Conservation (phyloP, 2,113 vertebrate genomes). For the Perca fluviatilis region DNA sequence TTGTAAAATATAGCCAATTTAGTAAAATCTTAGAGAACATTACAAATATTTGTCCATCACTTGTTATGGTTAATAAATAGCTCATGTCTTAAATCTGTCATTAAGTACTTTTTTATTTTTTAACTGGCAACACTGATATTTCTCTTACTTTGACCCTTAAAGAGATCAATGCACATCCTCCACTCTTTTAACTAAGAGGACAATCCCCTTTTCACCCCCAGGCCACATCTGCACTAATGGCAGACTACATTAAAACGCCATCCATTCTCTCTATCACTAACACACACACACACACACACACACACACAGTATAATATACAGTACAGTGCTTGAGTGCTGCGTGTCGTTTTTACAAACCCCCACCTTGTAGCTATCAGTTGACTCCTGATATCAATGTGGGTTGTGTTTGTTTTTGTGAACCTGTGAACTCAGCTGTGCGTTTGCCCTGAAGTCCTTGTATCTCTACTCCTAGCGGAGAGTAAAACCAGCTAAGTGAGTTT, state of each 20-base stretch:
- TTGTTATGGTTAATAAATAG: background rate
- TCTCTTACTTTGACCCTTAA: background rate
- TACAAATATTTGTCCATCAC: background rate
- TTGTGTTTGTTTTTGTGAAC: constrained; percentile 60
- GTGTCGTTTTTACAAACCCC: constrained; percentile 27
- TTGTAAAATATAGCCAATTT: background rate
- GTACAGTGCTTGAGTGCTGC: background rate
- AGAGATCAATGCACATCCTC: background rate
- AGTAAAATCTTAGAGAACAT: background rate
- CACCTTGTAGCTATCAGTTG: constrained; percentile 19
- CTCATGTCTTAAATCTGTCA: background rate
- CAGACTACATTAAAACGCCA: constrained; percentile 22
- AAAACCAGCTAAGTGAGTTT: constrained; percentile 49
- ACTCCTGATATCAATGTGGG: constrained; percentile 34
- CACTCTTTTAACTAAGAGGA: constrained; percentile 32
- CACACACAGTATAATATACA: background rate
- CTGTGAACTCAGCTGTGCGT: constrained; percentile 44
- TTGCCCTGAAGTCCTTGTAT: constrained; percentile 49
- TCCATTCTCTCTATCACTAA: background rate
- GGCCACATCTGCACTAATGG: constrained; percentile 42
- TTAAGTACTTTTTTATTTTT: background rate
- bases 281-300: constrained; percentile 18
- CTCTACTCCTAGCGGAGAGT: constrained; percentile 20
- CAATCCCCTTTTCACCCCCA: background rate
- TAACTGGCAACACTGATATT: background rate